Conservation (phyloP, 1,140 invertebrate species). For the Trigoniulus corallinus region DNA sequence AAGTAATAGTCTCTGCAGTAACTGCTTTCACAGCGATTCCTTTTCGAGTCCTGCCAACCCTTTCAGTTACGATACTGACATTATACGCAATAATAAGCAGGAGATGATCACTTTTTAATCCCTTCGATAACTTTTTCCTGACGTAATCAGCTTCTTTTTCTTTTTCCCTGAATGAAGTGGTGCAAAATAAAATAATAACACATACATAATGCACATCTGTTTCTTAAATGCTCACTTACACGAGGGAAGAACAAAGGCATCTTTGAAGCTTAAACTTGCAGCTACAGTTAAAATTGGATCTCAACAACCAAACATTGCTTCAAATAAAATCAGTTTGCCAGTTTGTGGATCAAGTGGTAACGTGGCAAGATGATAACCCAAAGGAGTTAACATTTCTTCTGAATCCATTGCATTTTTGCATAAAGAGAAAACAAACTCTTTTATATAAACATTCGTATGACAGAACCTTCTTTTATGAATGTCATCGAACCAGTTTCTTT, state of each 20-base stretch:
- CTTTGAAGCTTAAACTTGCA: slow-evolving; percentile 69
- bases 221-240: slow-evolving; percentile 24
- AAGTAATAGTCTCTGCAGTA: slow-evolving; percentile 57
- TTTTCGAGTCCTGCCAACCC: slow-evolving; percentile 38
- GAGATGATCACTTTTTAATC: slow-evolving; percentile 62
- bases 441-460: slow-evolving; percentile 1
- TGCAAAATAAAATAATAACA: background rate
- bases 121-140: slow-evolving; percentile 42
- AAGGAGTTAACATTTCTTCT: slow-evolving; percentile 58
- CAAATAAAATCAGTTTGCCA: slow-evolving; percentile 78
- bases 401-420: slow-evolving; percentile 56
- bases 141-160: slow-evolving; percentile 45
- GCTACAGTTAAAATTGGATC: slow-evolving; percentile 72
- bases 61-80: background rate
- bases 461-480: background rate
- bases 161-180: slow-evolving; percentile 37
- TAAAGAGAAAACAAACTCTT: slow-evolving; percentile 8
- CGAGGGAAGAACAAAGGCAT: slow-evolving; percentile 63
- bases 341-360: slow-evolving; percentile 57
- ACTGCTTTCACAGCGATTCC: slow-evolving; percentile 24
- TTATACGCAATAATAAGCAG: slow-evolving; percentile 48
- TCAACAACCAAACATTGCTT: slow-evolving; percentile 67
- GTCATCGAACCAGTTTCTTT: slow-evolving; percentile 20
- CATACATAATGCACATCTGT: background rate
- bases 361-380: slow-evolving; percentile 76